Evolutionary conservation across 1,140 invertebrate species (phyloP).

Genomic region (Spodoptera frugiperda): DNA sequence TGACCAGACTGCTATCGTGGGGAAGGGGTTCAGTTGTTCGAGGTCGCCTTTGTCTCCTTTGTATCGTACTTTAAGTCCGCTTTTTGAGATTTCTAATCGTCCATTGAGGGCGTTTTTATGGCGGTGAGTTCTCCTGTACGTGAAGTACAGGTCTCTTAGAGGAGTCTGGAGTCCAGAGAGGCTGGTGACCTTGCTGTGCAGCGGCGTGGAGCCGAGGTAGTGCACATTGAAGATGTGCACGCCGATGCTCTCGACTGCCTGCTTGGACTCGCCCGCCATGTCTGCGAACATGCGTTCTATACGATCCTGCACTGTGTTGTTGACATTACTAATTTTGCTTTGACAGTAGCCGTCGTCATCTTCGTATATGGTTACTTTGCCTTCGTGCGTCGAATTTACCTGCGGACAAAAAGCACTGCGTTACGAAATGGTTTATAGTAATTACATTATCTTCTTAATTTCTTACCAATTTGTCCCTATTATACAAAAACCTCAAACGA

Average conservation of each 20-base stretch:
- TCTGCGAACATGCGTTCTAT: slow-evolving; percentile 95
- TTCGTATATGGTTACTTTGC: slow-evolving; percentile 72
- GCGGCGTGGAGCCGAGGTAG: slow-evolving; percentile 92
- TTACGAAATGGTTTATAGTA: not conserved
- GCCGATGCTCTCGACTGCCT: slow-evolving; percentile 79
- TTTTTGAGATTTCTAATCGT: slow-evolving; percentile 90
- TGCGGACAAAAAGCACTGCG: slow-evolving; percentile 51
- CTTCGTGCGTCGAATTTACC: slow-evolving; percentile 72
- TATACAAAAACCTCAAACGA: too few species aligned
- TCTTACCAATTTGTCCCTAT: too few species aligned
- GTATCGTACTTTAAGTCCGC: slow-evolving; percentile 89
- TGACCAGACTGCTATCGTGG: slow-evolving; percentile 96
- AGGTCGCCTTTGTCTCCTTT: slow-evolving; percentile 86
- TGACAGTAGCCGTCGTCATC: slow-evolving; percentile 78
- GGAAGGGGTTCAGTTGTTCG: slow-evolving; percentile 92
- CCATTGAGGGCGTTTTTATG: slow-evolving; percentile 85
- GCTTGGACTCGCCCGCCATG: slow-evolving; percentile 89
- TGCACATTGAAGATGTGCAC: slow-evolving; percentile 90
- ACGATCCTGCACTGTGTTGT: slow-evolving; percentile 93
- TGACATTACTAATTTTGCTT: slow-evolving; percentile 75
- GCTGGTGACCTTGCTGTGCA: slow-evolving; percentile 92
- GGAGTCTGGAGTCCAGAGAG: slow-evolving; percentile 93
- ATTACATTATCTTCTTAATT: too few species aligned
- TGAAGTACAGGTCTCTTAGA: slow-evolving; percentile 92
- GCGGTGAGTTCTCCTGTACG: slow-evolving; percentile 86